A percentile compares a stretch with the other conserved stretches of the same genome.
phyloP scores from a whole-genome alignment of 2,888 invertebrate genomes.

The Hypena proboscidalis region DNA sequence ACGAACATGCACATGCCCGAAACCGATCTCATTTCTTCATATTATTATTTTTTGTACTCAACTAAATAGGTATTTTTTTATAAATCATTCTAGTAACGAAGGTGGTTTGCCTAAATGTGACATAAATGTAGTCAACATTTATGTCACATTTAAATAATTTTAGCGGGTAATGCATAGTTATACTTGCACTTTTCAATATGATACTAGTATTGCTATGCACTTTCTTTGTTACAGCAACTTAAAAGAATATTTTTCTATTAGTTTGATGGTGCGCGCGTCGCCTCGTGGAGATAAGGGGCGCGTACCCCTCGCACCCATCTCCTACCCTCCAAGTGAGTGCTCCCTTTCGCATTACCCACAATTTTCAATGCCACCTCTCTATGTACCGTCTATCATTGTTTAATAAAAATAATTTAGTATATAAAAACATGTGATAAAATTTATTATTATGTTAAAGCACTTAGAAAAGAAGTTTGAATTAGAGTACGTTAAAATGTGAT shows the following conservation, averaged over 20 bases:
- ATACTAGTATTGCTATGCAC: constrained; percentile 10
- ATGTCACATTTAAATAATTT: background rate
- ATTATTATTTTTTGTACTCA: constrained; percentile 1
- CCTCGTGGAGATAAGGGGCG: constrained; percentile 45
- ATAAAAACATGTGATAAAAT: background rate
- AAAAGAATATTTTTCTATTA: constrained; percentile 27
- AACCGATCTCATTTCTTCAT: constrained; percentile 6
- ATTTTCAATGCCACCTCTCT: constrained; percentile 47
- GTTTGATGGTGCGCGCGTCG: constrained; percentile 67
- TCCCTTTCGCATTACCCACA: constrained; percentile 58
- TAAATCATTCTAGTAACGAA: no score
- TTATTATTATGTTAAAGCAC: background rate
- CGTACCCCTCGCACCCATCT: constrained; percentile 38
- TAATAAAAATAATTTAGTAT: no score
- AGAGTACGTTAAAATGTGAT: no score
- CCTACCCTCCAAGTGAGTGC: constrained; percentile 42
- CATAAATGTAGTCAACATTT: background rate
- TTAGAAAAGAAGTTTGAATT: no score
- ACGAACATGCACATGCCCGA: constrained; percentile 28
- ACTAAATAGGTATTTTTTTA: no score
- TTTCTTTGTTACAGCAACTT: constrained; percentile 34
- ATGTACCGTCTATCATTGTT: constrained; percentile 35
- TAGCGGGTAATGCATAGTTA: background rate
- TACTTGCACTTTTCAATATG: constrained; percentile 1
- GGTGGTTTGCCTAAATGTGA: no score